These are phyloP conservation scores for Alcedo atthis DNA, from an alignment of 2,797 vertebrate species.

Conservation along the genomic window DNA sequence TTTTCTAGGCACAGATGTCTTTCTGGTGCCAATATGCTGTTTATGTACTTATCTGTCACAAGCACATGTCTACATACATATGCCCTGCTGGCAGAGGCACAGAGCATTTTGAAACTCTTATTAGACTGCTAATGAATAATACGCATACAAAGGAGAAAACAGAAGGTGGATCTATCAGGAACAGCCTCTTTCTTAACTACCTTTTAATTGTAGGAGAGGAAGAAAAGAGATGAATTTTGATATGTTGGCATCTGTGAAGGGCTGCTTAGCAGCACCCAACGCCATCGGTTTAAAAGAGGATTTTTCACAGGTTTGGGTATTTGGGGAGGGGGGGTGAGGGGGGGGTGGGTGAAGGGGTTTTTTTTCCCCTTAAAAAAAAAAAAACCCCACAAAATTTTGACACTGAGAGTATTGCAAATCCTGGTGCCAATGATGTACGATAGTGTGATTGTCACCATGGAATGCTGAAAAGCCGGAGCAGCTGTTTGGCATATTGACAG, in stretches of 20 bases:
- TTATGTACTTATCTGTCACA: constrained; percentile 78
- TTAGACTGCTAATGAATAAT: constrained; percentile 80
- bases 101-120: constrained; percentile 66
- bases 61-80: constrained; percentile 79
- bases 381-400: constrained; percentile 55
- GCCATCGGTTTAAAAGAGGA: constrained; percentile 69
- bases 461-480: constrained; percentile 81
- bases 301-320: constrained; percentile 77
- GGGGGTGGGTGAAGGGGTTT: not conserved
- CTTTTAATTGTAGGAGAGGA: constrained; percentile 77
- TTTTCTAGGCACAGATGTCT: constrained; percentile 77
- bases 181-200: constrained; percentile 73
- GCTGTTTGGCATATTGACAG: constrained; percentile 81
- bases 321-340: not conserved
- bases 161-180: constrained; percentile 76
- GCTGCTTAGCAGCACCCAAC: constrained; percentile 61
- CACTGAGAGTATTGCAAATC: constrained; percentile 79
- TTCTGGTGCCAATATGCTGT: constrained; percentile 79
- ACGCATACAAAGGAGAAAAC: constrained; percentile 74
- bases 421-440: constrained; percentile 77
- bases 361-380: not conserved
- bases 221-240: constrained; percentile 73
- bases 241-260: constrained; percentile 75
- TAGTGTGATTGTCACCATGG: constrained; percentile 81
- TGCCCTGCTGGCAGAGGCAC: constrained; percentile 79